Conservation (phyloP, 2,888 invertebrate species). For the Diaprepes abbreviatus region DNA sequence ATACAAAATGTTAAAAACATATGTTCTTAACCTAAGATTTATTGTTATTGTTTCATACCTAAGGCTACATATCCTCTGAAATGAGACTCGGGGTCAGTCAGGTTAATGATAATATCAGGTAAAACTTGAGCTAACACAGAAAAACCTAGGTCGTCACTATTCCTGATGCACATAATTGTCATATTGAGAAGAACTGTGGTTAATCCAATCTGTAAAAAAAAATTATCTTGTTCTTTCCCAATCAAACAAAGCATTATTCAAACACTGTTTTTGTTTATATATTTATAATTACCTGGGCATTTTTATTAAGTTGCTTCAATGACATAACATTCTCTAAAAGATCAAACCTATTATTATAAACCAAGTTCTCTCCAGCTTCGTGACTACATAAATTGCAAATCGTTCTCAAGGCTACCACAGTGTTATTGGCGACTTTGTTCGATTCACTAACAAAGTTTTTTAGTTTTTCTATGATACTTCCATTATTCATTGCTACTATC, state of each 20-base stretch:
- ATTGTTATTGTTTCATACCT: too few relatives aligned
- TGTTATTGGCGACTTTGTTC: conserved; percentile 76
- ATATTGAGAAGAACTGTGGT: conserved; percentile 81
- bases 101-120: conserved; percentile 70
- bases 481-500: conserved; percentile 69
- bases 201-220: conserved; percentile 80
- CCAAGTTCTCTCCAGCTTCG: conserved; percentile 75
- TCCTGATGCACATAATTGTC: conserved; percentile 72
- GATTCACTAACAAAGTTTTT: conserved; percentile 58
- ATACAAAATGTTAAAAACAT: too few relatives aligned
- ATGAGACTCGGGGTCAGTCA: conserved; percentile 80
- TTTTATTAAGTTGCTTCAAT: conserved; percentile 72
- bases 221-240: too few relatives aligned
- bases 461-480: conserved; percentile 60
- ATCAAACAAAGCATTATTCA: too few relatives aligned
- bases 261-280: too few relatives aligned
- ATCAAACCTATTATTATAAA: conserved; percentile 72
- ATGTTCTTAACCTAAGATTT: too few relatives aligned
- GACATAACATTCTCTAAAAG: conserved; percentile 71
- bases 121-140: conserved; percentile 71
- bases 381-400: conserved; percentile 87
- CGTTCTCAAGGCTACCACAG: conserved; percentile 82
- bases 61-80: conserved; percentile 83
- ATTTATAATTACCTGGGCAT: conserved; percentile 79
- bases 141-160: conserved; percentile 68